A percentile compares a stretch with the other conserved stretches of the same genome.
These are phyloP conservation scores for Nomada lathburiana DNA, from an alignment of 2,888 invertebrate species.

Conservation along the genomic window DNA sequence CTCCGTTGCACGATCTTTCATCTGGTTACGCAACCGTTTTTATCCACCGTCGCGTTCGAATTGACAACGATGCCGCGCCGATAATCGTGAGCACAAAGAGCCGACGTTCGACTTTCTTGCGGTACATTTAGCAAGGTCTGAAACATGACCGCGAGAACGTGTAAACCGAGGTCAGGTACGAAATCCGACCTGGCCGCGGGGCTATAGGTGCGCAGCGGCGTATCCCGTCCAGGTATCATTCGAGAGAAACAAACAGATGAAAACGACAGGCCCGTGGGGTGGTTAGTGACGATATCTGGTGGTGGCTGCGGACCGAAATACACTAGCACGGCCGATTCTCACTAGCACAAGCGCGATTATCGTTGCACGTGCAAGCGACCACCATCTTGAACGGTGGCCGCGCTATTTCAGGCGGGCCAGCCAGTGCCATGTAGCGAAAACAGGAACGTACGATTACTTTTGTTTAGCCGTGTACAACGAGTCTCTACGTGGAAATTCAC, in stretches of 20 bases:
- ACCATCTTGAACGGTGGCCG: slow-evolving; percentile 74
- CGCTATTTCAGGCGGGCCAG: slow-evolving; percentile 82
- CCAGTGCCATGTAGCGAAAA: slow-evolving; percentile 74
- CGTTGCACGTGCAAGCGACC: slow-evolving; percentile 71
- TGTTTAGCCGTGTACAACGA: slow-evolving; percentile 44
- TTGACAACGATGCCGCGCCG: too few relatives aligned
- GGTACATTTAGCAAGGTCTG: neutral
- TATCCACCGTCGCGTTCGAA: too few relatives aligned
- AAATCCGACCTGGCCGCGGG: slow-evolving; percentile 32
- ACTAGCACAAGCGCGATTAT: slow-evolving; percentile 63
- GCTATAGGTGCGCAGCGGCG: neutral
- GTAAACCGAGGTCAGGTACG: slow-evolving; percentile 28
- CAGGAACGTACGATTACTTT: slow-evolving; percentile 72
- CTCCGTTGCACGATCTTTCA: too few relatives aligned
- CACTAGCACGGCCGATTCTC: slow-evolving; percentile 78
- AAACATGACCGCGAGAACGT: neutral
- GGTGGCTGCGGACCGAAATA: slow-evolving; percentile 80
- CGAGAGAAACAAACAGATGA: slow-evolving; percentile 52
- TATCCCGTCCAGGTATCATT: slow-evolving; percentile 34
- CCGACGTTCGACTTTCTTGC: neutral
- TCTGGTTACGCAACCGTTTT: too few relatives aligned
- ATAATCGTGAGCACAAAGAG: too few relatives aligned
- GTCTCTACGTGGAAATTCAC: neutral
- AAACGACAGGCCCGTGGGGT: slow-evolving; percentile 65
- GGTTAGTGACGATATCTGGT: slow-evolving; percentile 66